phyloP scores from a whole-genome alignment of 2,888 invertebrate genomes.

The Tenthredo scrophulariae region DNA sequence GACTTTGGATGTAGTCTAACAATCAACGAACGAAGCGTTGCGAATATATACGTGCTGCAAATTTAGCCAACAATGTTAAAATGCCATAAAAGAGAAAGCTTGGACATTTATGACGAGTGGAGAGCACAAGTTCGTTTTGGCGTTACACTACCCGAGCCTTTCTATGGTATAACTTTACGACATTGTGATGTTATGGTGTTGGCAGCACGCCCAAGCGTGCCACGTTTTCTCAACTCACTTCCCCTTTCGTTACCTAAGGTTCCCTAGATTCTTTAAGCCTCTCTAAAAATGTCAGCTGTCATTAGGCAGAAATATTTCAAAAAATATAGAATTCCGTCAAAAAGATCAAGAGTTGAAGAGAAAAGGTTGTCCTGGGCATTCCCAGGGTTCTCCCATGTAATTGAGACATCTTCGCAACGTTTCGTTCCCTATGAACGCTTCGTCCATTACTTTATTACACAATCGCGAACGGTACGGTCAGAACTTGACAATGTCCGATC shows the following conservation, averaged over 20 bases:
- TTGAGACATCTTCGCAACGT: conserved; percentile 41
- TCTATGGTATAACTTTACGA: conserved; percentile 42
- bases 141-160: conserved; percentile 30
- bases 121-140: conserved; percentile 34
- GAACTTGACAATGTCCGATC: conserved; percentile 40
- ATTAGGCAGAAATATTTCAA: not conserved
- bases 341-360: not conserved
- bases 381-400: conserved; percentile 43
- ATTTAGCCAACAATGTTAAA: conserved; percentile 47
- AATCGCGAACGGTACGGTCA: conserved; percentile 30
- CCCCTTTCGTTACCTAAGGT: not conserved
- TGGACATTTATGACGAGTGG: conserved; percentile 41
- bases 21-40: conserved; percentile 19
- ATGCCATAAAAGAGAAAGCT: conserved; percentile 45
- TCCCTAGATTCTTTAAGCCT: not conserved
- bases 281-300: not conserved
- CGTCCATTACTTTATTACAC: conserved; percentile 44
- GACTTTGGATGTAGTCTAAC: not conserved
- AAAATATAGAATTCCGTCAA: not conserved
- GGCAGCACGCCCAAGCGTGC: conserved; percentile 51
- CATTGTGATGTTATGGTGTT: conserved; percentile 45
- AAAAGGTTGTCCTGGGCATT: conserved; percentile 9
- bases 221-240: conserved; percentile 33
- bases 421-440: not conserved
- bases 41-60: conserved; percentile 30